Conservation (phyloP, 2,797 vertebrate genomes). For the Cirrhinus molitorella region DNA sequence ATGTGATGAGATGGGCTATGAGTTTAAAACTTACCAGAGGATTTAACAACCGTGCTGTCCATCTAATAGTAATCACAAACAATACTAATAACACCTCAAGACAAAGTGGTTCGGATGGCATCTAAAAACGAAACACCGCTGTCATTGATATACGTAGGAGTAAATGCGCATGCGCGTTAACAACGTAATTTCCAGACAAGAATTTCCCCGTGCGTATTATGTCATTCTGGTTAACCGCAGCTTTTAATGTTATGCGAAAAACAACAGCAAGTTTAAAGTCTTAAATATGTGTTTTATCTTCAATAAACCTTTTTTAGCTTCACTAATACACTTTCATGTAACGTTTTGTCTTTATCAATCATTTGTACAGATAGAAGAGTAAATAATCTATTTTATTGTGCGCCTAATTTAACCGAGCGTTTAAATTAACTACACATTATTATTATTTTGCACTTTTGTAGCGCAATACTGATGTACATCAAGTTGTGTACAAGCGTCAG, state of each 20-base stretch:
- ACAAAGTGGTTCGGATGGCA: background rate
- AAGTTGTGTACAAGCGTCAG: conserved; percentile 16
- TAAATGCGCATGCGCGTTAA: conserved; percentile 46
- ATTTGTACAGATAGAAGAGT: background rate
- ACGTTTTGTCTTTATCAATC: background rate
- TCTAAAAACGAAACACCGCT: conserved; percentile 36
- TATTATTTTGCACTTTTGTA: conserved; percentile 23
- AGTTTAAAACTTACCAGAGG: conserved; percentile 52
- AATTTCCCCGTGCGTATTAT: conserved; percentile 22
- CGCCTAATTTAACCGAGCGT: background rate
- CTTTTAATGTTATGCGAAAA: conserved; percentile 1
- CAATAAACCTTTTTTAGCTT: background rate
- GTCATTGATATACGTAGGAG: background rate
- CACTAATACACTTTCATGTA: background rate
- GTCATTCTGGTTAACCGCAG: conserved; percentile 14
- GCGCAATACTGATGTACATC: conserved; percentile 13
- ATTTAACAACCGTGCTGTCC: conserved; percentile 27
- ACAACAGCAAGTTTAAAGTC: background rate
- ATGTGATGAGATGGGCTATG: background rate
- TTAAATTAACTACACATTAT: background rate
- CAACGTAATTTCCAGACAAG: conserved; percentile 44
- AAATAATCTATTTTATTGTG: background rate
- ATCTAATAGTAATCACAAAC: conserved; percentile 23
- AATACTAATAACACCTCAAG: background rate
- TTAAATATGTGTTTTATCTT: background rate